Base-by-base conservation (phyloP, 2,113 vertebrate genomes). In the Hemibagrus wyckioides region DNA sequence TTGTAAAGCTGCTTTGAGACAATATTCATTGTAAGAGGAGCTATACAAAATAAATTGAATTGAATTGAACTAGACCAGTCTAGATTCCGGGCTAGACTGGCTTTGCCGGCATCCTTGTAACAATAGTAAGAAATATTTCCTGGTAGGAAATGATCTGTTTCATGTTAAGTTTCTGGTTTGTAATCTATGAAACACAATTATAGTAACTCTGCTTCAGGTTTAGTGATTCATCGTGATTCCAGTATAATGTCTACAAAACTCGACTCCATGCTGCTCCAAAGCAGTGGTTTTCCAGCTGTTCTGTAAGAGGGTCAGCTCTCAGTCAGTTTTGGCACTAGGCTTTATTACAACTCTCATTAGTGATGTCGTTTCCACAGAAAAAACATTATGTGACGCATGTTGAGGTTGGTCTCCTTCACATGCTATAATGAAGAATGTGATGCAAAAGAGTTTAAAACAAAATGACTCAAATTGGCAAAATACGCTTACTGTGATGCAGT, bases 151-250 rank as follows among this genome's bases (percentile, higher is more conserved):
- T 76, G 19, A 23, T 41, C 69, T 21, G 44, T 14, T 28, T 48
- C 25, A 17, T 76, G 23, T 5, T 39, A 48, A 25, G 41, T 15
- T 36, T 28, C 75, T 52, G 44, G 5, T 5, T 52, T 33, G 76
- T 48, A 52, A 52, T 52, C 6, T 30, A 56, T 80, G 30, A 39
- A 25, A 19, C 44, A 77, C 14, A 30, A 52, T 77, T 52, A 81
- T 39, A 25, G 54, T 15, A 57, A 36, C 44, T 77, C 48, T 77
- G 2, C 6, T 57, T 3, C 39, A 39, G 33, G 33, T 6, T 81
- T 5, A 28, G 54, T 59, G 54, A 80, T 67, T 67, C 39, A 56
- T 30, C 14, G 52, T 69, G 87, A 88, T 28, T 88, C 73, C 83
- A 33, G 5, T 67, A 30, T 23, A 10, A 76, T 63, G 44, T 59